Evolutionary conservation across 2,888 invertebrate genomes (phyloP).

Genomic region (Pseudococcus longispinus): DNA sequence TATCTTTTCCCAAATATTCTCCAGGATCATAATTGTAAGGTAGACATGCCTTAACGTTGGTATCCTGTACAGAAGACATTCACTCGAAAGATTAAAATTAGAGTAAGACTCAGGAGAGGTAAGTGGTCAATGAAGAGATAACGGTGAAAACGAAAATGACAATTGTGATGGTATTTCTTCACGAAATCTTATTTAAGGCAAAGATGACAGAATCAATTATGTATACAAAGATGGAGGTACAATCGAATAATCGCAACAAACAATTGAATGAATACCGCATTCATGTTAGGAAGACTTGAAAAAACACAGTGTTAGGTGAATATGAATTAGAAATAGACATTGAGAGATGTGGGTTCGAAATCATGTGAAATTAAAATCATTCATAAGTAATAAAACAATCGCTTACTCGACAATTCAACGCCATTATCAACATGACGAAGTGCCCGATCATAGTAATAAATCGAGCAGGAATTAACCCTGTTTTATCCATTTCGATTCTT

Average conservation of each 20-base stretch:
- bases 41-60: slow-evolving; percentile 65
- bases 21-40: slow-evolving; percentile 63
- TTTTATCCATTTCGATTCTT: slow-evolving; percentile 47
- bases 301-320: background rate
- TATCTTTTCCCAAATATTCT: slow-evolving; percentile 64
- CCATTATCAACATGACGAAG: slow-evolving; percentile 71
- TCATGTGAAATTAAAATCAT: background rate
- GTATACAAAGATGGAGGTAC: background rate
- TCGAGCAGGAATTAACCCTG: slow-evolving; percentile 71
- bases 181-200: background rate
- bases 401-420: slow-evolving; percentile 73
- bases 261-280: too few relatives aligned
- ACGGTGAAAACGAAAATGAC: too few relatives aligned
- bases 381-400: slow-evolving; percentile 59
- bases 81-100: background rate
- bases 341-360: background rate
- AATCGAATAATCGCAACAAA: background rate
- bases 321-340: background rate
- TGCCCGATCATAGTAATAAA: slow-evolving; percentile 76
- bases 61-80: slow-evolving; percentile 62
- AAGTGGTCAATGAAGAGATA: background rate
- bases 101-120: background rate
- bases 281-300: too few relatives aligned
- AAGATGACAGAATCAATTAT: background rate
- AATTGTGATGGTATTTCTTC: too few relatives aligned